Conservation (phyloP, 2,888 invertebrate genomes). For the Tetanocera ferruginea region DNA sequence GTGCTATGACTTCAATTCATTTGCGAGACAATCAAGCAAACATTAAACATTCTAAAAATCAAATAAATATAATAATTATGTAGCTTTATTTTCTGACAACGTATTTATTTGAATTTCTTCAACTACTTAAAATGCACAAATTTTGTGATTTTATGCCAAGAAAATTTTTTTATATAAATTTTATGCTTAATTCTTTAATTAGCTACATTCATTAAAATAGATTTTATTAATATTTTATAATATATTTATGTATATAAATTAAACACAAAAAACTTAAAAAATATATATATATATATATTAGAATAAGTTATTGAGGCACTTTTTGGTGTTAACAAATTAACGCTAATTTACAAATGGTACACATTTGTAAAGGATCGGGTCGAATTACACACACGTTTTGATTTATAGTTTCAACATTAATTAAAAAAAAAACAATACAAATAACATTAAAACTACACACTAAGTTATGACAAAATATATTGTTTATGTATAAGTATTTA, state of each 20-base stretch:
- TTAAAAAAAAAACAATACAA: neutral
- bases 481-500: neutral
- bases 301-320: conserved; percentile 65
- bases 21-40: conserved; percentile 1
- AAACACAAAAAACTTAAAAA: conserved; percentile 44
- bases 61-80: no score
- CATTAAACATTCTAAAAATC: neutral
- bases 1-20: neutral
- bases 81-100: no score
- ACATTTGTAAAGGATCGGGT: neutral
- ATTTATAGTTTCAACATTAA: neutral
- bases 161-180: conserved; percentile 13
- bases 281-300: conserved; percentile 36
- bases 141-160: neutral
- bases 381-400: neutral
- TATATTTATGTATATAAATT: no score
- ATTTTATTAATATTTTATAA: conserved; percentile 27
- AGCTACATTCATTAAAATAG: conserved; percentile 41
- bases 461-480: conserved; percentile 5
- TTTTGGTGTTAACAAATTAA: conserved; percentile 59
- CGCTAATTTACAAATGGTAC: neutral
- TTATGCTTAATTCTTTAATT: conserved; percentile 40
- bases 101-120: no score
- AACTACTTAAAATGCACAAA: no score
- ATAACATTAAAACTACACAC: neutral